Base-by-base conservation (phyloP, 2,888 invertebrate species). In the Quadroppia sp. region DNA sequence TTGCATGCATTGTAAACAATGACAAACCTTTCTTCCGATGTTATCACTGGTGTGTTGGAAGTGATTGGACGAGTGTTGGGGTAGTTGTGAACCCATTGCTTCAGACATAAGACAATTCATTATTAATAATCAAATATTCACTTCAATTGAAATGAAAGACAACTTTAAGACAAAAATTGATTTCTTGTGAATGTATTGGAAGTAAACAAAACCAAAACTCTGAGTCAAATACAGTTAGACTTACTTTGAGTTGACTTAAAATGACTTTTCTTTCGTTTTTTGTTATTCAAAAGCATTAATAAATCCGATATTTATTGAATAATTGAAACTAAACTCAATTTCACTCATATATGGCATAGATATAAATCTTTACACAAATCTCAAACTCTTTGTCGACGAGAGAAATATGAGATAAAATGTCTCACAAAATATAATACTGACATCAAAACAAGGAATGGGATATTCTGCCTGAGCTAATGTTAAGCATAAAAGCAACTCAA, bases 21-120 rank as follows among this genome's bases (percentile, higher is more conserved):
- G n/a, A 69, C 69, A 69, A 69, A 69, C 69, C 69, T 69, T 69
- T 45, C 69, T 69, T 69, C 69, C 69, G 40, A 69, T 69, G 42
- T 25, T 45, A 69, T 69, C 69, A 45, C 20, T 69, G 40, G 69
- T 42, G 25, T 69, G 69, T 69, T 69, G 69, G 69, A 69, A 69
- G 45, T 69, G 69, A 45, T 69, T 42, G 42, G 69, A 45, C 2
- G 69, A 69, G 25, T 42, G 42, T 69, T 20, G 20, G 42, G 17
- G 23, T n/a, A 45, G 69, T 25, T 69, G 69, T 42, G 45, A 45
- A 42, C 42, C 69, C 69, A 69, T 69, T 64, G 53, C 25, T 23
- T 53, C 45, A 45, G 15, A 45, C 2, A 17, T 30, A n/a, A n/a
- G n/a, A n/a, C n/a, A n/a, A n/a, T n/a, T n/a, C n/a, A n/a, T n/a